Evolutionary conservation across 2,113 vertebrate species (phyloP).

Genomic region (Epinephelus cyanopodus): DNA sequence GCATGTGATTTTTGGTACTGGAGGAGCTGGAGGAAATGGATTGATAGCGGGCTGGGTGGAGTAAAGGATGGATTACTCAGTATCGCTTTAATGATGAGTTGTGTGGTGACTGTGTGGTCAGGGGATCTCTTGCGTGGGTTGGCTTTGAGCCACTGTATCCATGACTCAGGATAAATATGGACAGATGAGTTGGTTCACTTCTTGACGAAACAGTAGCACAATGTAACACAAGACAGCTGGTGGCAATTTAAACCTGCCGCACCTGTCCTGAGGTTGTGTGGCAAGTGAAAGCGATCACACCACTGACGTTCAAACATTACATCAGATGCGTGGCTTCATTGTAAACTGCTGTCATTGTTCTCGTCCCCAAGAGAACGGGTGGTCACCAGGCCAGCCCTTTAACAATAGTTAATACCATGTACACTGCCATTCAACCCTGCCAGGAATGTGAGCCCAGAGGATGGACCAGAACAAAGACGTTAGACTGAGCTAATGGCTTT

Average conservation of each 20-base stretch:
- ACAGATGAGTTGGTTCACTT: slow-evolving; percentile 3
- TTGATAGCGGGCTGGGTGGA: slow-evolving; percentile 21
- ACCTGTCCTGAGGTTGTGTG: slow-evolving; percentile 18
- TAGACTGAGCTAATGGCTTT: slow-evolving; percentile 21
- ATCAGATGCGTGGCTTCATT: slow-evolving; percentile 65
- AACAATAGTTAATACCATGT: slow-evolving; percentile 60
- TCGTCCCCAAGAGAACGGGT: slow-evolving; percentile 20
- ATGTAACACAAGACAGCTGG: slow-evolving; percentile 16
- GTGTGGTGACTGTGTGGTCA: background rate
- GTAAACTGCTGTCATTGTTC: slow-evolving; percentile 59
- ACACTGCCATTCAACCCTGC: slow-evolving; percentile 26
- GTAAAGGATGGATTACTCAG: slow-evolving; percentile 35
- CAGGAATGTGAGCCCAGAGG: slow-evolving; percentile 48
- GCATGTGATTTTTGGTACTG: background rate
- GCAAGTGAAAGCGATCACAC: slow-evolving; percentile 57
- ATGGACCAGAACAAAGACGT: slow-evolving; percentile 43
- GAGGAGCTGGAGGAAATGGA: background rate
- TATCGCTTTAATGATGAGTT: slow-evolving; percentile 18
- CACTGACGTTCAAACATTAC: slow-evolving; percentile 47
- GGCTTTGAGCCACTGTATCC: slow-evolving; percentile 9
- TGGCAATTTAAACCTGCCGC: slow-evolving; percentile 15
- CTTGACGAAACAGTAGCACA: slow-evolving; percentile 24
- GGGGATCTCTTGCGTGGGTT: background rate
- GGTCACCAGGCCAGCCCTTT: slow-evolving; percentile 46
- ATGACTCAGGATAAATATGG: slow-evolving; percentile 10